Percentiles rank a stretch among this genome's conserved stretches.
phyloP scores from a whole-genome alignment of 2,797 vertebrate genomes.

The Pelodytes ibericus region DNA sequence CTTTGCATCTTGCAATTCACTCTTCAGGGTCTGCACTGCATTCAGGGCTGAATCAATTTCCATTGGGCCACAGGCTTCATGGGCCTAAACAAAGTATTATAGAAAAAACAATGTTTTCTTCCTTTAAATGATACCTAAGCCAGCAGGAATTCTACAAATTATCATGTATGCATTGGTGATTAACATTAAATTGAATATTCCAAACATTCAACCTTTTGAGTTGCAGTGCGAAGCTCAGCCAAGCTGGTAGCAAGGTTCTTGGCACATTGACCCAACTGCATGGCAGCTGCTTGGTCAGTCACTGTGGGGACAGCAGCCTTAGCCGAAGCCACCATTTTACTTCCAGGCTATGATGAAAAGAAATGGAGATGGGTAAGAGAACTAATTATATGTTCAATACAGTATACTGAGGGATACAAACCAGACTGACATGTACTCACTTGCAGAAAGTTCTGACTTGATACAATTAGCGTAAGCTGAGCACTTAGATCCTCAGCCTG shows the following conservation, averaged over 20 bases:
- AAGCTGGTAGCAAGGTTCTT: conserved; percentile 97
- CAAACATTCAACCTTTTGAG: conserved; percentile 84
- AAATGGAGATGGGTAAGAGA: neutral
- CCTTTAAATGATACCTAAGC: too few relatives aligned
- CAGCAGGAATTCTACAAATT: too few relatives aligned
- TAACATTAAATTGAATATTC: neutral
- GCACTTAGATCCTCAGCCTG: conserved; percentile 93
- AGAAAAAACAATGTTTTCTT: neutral
- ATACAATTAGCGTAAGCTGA: conserved; percentile 92
- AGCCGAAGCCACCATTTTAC: conserved; percentile 95
- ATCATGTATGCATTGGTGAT: neutral
- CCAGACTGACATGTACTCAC: conserved; percentile 61
- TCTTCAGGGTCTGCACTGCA: conserved; percentile 91
- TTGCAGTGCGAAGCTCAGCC: conserved; percentile 91
- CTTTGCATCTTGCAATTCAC: conserved; percentile 95
- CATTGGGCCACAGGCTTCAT: conserved; percentile 96
- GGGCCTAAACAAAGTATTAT: conserved; percentile 75
- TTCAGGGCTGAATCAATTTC: conserved; percentile 96
- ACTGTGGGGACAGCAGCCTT: conserved; percentile 96
- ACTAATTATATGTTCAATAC: neutral
- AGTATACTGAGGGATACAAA: neutral
- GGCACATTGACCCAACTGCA: conserved; percentile 96
- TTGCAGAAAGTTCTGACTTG: conserved; percentile 97
- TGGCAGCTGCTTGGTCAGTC: conserved; percentile 93
- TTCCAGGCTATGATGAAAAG: conserved; percentile 82